A percentile compares a stretch with the other conserved stretches of the same genome.
These are phyloP conservation scores for Calidris pygmaea DNA, from an alignment of 2,113 vertebrate species.

Conservation along the genomic window DNA sequence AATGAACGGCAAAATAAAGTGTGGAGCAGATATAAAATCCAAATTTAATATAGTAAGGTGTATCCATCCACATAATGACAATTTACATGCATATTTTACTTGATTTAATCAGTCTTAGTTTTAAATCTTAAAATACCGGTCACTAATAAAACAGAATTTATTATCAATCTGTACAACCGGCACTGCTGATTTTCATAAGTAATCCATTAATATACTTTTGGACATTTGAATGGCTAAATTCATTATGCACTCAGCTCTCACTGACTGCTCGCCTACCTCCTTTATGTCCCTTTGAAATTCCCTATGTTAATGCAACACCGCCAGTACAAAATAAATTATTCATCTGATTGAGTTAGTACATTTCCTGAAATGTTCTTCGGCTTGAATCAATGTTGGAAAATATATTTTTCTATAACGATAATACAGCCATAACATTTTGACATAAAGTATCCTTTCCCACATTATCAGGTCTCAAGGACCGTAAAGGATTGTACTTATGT, in stretches of 20 bases:
- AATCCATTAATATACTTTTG: neutral
- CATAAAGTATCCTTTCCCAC: neutral
- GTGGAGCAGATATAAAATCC: slow-evolving; percentile 33
- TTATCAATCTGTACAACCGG: neutral
- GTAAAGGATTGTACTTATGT: neutral
- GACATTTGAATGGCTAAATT: slow-evolving; percentile 3
- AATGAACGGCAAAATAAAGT: neutral
- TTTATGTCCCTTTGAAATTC: neutral
- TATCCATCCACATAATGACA: slow-evolving; percentile 25
- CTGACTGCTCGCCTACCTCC: neutral
- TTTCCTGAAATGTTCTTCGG: neutral
- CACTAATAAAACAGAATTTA: slow-evolving; percentile 35
- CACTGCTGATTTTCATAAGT: neutral
- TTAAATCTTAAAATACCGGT: neutral
- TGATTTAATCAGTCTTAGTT: slow-evolving; percentile 23
- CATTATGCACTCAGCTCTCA: neutral
- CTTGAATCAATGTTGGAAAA: neutral
- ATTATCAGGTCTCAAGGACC: neutral
- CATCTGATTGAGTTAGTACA: neutral
- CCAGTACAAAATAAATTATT: slow-evolving; percentile 28
- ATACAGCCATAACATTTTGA: neutral
- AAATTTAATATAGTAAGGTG: slow-evolving; percentile 40
- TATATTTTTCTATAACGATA: neutral
- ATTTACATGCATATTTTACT: slow-evolving; percentile 19
- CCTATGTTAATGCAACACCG: neutral